Base-by-base conservation (phyloP, 2,888 invertebrate genomes). In the Melieria crassipennis region DNA sequence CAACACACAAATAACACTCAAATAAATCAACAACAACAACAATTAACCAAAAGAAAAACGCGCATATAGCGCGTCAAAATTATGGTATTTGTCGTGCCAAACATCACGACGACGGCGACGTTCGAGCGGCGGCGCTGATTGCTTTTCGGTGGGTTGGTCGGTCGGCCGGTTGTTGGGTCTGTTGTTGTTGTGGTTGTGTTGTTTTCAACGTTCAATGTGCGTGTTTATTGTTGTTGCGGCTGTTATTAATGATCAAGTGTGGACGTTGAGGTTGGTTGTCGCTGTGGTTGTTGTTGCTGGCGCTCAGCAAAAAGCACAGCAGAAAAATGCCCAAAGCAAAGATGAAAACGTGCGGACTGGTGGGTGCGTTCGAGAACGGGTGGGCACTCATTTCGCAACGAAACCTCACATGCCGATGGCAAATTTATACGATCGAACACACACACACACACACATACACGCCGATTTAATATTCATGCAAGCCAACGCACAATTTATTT, bases 61-160 rank as follows among this genome's bases (percentile, higher is more conserved):
- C 30, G 3, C 30, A 65, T 56, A 56, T 65, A 65, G 55, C 56
- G n/a, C 16, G 16, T 47, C 50, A 43, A 67, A 67, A 61, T 67
- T 60, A 60, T 67, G 45, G 67, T 43, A 43, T 67, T 50, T 67
- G 67, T 52, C 67, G 67, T 67, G 67, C 67, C 43, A 58, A 58
- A 58, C 16, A 58, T 45, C 58, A 67, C 58, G 60, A 16, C 16
- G 11, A 67, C 13, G 55, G 60, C 60, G 43, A 52, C 43, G 50
- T 50, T 45, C 30, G 7, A 13, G 47, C n/a, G 60, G 13, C 10
- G 3, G 52, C 52, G 52, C 13, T 52, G 52, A n/a, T 58, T 57
- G n/a, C 57, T 57, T 57, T 57, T 57, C 11, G n/a, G 10, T 58
- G 11, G 7, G 16, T n/a, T 58, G 30, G 5, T 58, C 30, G 30